Base-by-base conservation (phyloP, 2,797 vertebrate species). In the Octomys mimax region DNA sequence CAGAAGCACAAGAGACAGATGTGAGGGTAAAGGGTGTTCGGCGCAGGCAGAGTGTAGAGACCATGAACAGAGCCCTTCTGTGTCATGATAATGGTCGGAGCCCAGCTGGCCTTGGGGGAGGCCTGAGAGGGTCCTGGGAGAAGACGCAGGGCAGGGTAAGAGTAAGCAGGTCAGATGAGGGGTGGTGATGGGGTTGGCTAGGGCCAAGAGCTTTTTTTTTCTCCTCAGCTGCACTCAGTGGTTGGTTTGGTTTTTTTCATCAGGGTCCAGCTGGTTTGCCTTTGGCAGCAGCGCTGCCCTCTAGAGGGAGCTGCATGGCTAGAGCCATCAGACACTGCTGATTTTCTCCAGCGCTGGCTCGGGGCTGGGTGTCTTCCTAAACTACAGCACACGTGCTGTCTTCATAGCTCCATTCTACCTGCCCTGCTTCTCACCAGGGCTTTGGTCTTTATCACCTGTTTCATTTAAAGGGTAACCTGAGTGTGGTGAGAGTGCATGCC, bases 231-330 rank as follows among this genome's bases (percentile, higher is more conserved):
- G 96, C 42, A 78, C 97, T 96, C 89, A 24, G 94, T n/a, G 94
- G 39, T 97, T 98, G 97, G 94, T 96, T 98, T 98, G 96, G 97
- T 97, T 98, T 98, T 97, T 97, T 98, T 96, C 97, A 94, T 97
- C 98, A 95, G 94, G 89, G 89, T 91, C 96, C 93, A 70, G 82
- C 97, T 95, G 46, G 79, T 85, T 90, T 96, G 97, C 5, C 97
- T 96, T 97, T 97, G 97, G 96, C 95, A 83, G 80, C 91, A 79
- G 62, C 84, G 94, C 93, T 16, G 90, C 62, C 93, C 93, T 95
- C 91, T 96, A 77, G 97, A 96, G 94, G 64, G 78, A 92, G 79
- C 95, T 97, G 97, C 79, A 8, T 83, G 78, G 93, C 90, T 84
- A 98, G 97, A 97, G 96, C 96, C 96, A 96, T 97, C 97, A 97